phyloP scores from a whole-genome alignment of 2,797 vertebrate species.

The Melanotaenia trifasciata region DNA sequence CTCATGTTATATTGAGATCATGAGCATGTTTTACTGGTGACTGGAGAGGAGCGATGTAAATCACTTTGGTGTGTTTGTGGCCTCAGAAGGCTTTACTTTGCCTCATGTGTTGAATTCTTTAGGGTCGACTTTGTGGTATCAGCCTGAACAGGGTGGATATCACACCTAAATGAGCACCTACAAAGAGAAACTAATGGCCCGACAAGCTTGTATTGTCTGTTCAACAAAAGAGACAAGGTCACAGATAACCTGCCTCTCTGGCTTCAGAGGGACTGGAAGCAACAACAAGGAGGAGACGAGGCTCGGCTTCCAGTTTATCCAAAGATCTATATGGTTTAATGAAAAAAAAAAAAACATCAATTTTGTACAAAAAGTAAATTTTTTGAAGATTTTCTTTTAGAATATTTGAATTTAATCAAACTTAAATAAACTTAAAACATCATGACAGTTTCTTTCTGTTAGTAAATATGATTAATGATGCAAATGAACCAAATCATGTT shows the following conservation, averaged over 20 bases:
- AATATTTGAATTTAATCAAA: too few relatives aligned
- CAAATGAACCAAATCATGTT: too few relatives aligned
- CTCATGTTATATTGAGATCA: constrained; percentile 16
- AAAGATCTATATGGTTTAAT: constrained; percentile 3
- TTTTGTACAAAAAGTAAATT: background rate
- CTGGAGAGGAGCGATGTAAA: constrained; percentile 32
- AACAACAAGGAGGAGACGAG: background rate
- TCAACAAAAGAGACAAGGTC: constrained; percentile 73
- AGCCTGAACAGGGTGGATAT: constrained; percentile 61
- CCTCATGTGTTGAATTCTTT: constrained; percentile 18
- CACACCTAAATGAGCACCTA: constrained; percentile 74
- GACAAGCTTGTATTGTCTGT: constrained; percentile 75
- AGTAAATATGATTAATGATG: too few relatives aligned
- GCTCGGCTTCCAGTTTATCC: background rate
- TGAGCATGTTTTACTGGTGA: constrained; percentile 22
- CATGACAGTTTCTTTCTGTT: too few relatives aligned
- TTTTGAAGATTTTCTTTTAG: too few relatives aligned
- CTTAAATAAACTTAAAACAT: too few relatives aligned
- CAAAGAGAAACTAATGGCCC: constrained; percentile 77
- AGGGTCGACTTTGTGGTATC: constrained; percentile 16
- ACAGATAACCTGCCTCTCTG: constrained; percentile 63
- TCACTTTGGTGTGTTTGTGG: constrained; percentile 1
- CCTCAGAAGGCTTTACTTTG: constrained; percentile 19
- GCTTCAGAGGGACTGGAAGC: constrained; percentile 62
- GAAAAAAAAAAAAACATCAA: background rate